Evolutionary conservation across 2,888 invertebrate species (phyloP), one percentile per base, ranked within the genome.

Genomic region (Dichetophora obliterata): DNA sequence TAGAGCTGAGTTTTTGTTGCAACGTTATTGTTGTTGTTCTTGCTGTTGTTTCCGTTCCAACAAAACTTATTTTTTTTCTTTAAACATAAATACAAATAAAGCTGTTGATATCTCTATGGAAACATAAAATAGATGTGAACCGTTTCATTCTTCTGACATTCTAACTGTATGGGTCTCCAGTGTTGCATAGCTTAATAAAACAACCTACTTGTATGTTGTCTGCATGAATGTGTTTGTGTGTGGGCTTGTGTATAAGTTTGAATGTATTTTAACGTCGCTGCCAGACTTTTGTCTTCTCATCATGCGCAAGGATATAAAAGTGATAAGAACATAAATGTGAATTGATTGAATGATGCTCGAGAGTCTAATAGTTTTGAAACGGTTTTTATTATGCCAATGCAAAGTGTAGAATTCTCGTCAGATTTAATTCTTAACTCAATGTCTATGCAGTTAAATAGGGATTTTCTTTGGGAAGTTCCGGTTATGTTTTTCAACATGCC

Each of bases 301-400:
- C 57, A 1, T 37, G 37, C 37, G 37, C 4, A 37, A 37, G 37
- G 37, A 37, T 37, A 37, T 37, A 37, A 37, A n/a, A 37, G 8
- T 37, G 37, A 37, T 37, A 37, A 6, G 6, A 37, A 37, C 37
- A 59, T 59, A 72, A 72, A 74, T 65, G 54, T 65, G 66, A 76
- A 75, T 70, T 73, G 77, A 77, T 65, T 77, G 74, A 75, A 77
- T 79, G 77, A 73, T 75, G 70, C 79, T 74, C 79, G 66, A 43
- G 77, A 77, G 79, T 77, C 48, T 79, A 75, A 77, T 77, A 77
- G 75, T 75, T 78, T 78, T 69, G 59, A 76, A 78, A 79, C 75
- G 78, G 79, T 54, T 69, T 75, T 79, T 77, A 79, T 75, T 72
- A 69, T 50, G 31, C 52, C 19, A 3, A 31, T 19, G 70, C 9